These are phyloP conservation scores for Triplophysa tibetana DNA, from an alignment of 2,113 vertebrate species.

Conservation along the genomic window DNA sequence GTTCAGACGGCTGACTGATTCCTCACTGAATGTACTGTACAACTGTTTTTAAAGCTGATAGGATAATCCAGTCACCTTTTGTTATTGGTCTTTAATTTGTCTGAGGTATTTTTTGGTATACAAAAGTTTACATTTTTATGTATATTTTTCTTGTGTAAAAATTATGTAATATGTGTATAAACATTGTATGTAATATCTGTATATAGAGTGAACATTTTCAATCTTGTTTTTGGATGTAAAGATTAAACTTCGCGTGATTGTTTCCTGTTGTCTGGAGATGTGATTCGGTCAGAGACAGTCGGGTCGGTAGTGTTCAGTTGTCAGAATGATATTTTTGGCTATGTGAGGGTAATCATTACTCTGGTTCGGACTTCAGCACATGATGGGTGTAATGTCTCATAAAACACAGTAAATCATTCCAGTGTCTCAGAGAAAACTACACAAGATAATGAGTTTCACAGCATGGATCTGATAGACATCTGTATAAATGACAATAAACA, in stretches of 20 bases:
- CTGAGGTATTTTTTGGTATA: constrained; percentile 99
- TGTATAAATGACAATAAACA: too few relatives aligned
- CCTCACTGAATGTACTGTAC: constrained; percentile 99
- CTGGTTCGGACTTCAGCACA: too few relatives aligned
- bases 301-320: too few relatives aligned
- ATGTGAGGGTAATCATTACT: too few relatives aligned
- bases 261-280: neutral
- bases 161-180: constrained; percentile 99
- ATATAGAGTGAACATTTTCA: constrained; percentile 99
- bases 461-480: too few relatives aligned
- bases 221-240: constrained; percentile 99
- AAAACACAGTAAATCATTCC: too few relatives aligned
- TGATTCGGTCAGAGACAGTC: too few relatives aligned
- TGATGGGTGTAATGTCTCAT: too few relatives aligned
- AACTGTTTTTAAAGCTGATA: constrained; percentile 87
- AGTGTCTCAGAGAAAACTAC: too few relatives aligned
- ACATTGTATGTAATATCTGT: constrained; percentile 99
- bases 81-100: constrained; percentile 99
- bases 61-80: constrained; percentile 98
- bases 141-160: constrained; percentile 99
- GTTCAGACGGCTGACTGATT: constrained; percentile 82
- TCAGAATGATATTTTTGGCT: too few relatives aligned
- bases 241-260: constrained; percentile 88
- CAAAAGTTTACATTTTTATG: constrained; percentile 99
- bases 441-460: too few relatives aligned